Conservation (phyloP, 1,140 invertebrate genomes). For the Nephila pilipes region DNA sequence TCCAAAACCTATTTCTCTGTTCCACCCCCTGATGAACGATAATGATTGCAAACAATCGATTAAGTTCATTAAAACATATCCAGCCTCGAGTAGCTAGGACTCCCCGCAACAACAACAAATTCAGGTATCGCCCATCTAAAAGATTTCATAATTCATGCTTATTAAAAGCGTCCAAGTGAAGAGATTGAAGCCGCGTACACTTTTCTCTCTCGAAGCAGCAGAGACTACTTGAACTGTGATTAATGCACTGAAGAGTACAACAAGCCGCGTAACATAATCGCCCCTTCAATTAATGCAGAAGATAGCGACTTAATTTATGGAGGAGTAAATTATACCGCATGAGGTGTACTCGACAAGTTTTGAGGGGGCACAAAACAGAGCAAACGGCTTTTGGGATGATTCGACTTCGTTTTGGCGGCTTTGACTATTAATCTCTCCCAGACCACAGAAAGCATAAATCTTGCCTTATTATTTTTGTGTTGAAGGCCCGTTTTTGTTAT, state of each 20-base stretch:
- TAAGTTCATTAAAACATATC: slow-evolving; percentile 14
- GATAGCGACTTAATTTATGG: slow-evolving; percentile 74
- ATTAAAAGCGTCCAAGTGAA: slow-evolving; percentile 50
- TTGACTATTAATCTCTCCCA: slow-evolving; percentile 44
- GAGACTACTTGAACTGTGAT: slow-evolving; percentile 40
- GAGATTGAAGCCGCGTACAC: neutral
- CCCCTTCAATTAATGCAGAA: slow-evolving; percentile 70
- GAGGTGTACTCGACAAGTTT: slow-evolving; percentile 63
- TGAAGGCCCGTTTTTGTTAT: slow-evolving; percentile 35
- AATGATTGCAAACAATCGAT: neutral
- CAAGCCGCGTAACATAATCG: slow-evolving; percentile 73
- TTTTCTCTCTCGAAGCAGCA: slow-evolving; percentile 13
- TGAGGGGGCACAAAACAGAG: slow-evolving; percentile 1
- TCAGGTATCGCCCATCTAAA: neutral
- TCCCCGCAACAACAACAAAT: neutral
- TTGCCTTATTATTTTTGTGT: slow-evolving; percentile 48
- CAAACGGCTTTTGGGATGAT: slow-evolving; percentile 25
- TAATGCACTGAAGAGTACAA: slow-evolving; percentile 62
- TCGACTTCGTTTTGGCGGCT: slow-evolving; percentile 14
- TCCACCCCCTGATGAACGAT: neutral
- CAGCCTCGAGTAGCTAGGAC: neutral
- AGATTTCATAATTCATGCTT: slow-evolving; percentile 47
- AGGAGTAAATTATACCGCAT: slow-evolving; percentile 70
- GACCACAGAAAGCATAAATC: slow-evolving; percentile 41
- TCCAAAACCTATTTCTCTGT: neutral